Percentiles rank a stretch among this genome's conserved stretches.
These are phyloP conservation scores for Cryptocephalus moraei DNA, from an alignment of 2,888 invertebrate genomes.

Conservation along the genomic window DNA sequence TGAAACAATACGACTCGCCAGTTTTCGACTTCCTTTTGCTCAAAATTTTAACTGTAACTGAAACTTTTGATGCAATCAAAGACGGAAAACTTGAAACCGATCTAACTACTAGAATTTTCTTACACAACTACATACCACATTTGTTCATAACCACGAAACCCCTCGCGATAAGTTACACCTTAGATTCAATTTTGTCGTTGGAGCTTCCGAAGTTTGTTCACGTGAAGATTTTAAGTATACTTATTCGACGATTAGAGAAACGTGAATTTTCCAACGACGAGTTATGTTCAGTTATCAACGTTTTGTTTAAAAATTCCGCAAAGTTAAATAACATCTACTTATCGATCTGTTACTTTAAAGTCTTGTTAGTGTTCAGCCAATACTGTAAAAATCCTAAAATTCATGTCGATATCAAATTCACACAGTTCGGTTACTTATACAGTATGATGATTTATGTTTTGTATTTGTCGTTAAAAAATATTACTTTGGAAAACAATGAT, in stretches of 20 bases:
- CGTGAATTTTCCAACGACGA: background rate
- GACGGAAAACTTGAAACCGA: background rate
- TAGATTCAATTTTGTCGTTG: background rate
- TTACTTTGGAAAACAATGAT: no score
- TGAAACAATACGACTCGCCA: background rate
- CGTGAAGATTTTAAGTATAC: constrained; percentile 1
- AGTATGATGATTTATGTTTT: background rate
- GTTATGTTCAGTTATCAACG: background rate
- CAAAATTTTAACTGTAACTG: background rate
- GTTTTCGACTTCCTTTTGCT: background rate
- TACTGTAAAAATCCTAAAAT: background rate
- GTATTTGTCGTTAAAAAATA: background rate
- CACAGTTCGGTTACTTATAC: background rate
- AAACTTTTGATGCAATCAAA: background rate
- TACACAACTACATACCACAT: background rate
- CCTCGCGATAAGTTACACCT: background rate
- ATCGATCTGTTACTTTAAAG: background rate
- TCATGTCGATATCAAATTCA: background rate
- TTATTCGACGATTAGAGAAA: background rate
- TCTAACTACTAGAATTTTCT: background rate
- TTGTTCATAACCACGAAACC: background rate
- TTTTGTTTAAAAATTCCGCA: background rate
- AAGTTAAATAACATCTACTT: background rate
- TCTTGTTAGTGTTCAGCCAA: background rate
- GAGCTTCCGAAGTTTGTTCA: background rate